Evolutionary conservation across 2,797 vertebrate species (phyloP), one percentile per base, ranked within the genome.

Genomic region (Florisuga fusca): DNA sequence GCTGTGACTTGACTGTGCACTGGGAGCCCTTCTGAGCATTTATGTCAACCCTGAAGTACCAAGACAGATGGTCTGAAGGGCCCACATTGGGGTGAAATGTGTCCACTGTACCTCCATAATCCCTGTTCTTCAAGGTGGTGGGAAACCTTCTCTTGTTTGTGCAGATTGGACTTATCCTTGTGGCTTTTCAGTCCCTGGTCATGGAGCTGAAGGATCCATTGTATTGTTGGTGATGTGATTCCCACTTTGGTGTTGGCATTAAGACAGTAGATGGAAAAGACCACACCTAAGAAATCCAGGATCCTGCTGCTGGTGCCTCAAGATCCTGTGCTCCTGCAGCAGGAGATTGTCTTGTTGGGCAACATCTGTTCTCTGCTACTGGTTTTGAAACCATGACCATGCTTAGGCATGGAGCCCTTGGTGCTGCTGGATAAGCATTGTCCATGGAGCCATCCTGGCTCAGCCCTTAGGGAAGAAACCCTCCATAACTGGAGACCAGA

Each of bases 51-150:
- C 15, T 15, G 21, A 57, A 15, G 33, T 23, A 50, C 58, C 27
- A 15, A 10, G 10, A 20, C 34, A 29, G 25, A 25, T 4, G 10
- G 13, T 31, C 31, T 36, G 4, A 64, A 80, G 55, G 45, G 14
- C 23, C 9, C 10, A 4, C 23, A n/a, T 8, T 2, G 8, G 20
- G 3, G 10, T 69, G 38, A 54, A 63, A 50, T 0, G 0, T 1
- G 0, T 29, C 57, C 31, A 2, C 15, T 4, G 0, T 15, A 22
- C 27, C 41, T 59, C 31, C 46, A 15, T 45, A 1, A 2, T 1
- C 1, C 6, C 27, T 25, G 10, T 15, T 46, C 1, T 0, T 36
- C 29, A 18, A 21, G 29, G 50, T 2, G 2, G 41, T 19, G 51
- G 38, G 38, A 51, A 54, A 21, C 36, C 57, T 15, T 14, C 62